Base-by-base conservation (phyloP, 2,797 vertebrate species). In the Scolopax rusticola region DNA sequence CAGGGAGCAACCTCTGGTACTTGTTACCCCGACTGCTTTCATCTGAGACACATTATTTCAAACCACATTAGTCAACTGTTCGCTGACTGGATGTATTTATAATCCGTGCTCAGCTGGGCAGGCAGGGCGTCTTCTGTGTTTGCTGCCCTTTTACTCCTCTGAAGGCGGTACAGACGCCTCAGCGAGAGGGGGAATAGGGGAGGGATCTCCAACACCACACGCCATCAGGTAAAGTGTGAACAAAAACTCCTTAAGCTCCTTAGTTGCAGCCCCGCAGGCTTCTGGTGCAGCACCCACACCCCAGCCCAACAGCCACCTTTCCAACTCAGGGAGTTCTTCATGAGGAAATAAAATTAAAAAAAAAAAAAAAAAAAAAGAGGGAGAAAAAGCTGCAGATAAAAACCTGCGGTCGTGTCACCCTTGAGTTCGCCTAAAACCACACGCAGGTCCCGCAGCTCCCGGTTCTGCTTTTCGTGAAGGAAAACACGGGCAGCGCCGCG, bases 61-160 rank as follows among this genome's bases (percentile, higher is more conserved):
- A 38, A 17, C 17, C 51, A 13, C n/a, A 0, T 18, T 15, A 27
- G 38, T 18, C 4, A 61, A 51, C 5, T 33, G 15, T 11, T 36
- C 7, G 12, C 2, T 1, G 10, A 47, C 38, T 5, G 0, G 7
- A 11, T 1, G 1, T 4, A 9, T 6, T 6, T 10, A 8, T 11
- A 64, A 45, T 4, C 48, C 0, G 0, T 4, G 11, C 23, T 33
- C 11, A 1, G 33, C 3, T 4, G 33, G 25, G 6, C 68, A 67
- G 20, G 10, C 3, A 8, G 6, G 23, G 36, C 4, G 6, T 30
- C 41, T 81, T 30, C 38, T 63, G 43, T 1, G 9, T 9, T 15
- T 14, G 6, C 10, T 14, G 8, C 2, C 20, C n/a, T 51, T 5
- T 12, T 0, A 41, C 5, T 12, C 12, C 23, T 41, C 38, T 15